phyloP scores from a whole-genome alignment of 92 coral and sea anemone species.

The Ricordea florida region DNA sequence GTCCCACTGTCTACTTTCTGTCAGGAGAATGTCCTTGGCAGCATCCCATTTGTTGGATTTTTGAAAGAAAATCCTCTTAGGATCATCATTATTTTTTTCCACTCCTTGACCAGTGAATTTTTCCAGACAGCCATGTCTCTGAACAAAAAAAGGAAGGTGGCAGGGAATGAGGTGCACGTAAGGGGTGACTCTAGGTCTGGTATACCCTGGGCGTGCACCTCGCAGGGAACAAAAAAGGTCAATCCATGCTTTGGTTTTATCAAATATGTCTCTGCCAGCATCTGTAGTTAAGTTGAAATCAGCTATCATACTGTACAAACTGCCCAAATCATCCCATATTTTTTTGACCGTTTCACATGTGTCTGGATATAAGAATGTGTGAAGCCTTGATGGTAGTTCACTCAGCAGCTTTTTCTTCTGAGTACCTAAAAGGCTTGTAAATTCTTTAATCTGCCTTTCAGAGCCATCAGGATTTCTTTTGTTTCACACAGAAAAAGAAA shows the following conservation, averaged over 20 bases:
- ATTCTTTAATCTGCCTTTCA: too few species aligned
- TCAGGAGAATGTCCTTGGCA: slow-evolving; percentile 55
- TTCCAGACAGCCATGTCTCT: slow-evolving; percentile 58
- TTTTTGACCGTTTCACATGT: too few species aligned
- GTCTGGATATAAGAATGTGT: too few species aligned
- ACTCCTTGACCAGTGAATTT: slow-evolving; percentile 67
- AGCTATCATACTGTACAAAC: not conserved
- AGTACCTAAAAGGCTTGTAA: too few species aligned
- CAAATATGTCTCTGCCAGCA: too few species aligned
- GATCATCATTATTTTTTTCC: slow-evolving; percentile 61
- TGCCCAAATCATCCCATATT: slow-evolving; percentile 46
- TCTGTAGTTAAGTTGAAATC: slow-evolving; percentile 26
- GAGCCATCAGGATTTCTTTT: too few species aligned
- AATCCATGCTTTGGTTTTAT: slow-evolving; percentile 43
- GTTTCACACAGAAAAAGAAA: too few species aligned
- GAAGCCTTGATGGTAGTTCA: too few species aligned
- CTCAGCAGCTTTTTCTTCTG: too few species aligned
- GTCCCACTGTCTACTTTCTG: slow-evolving; percentile 60
- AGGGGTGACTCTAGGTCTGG: too few species aligned
- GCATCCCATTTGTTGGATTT: slow-evolving; percentile 62
- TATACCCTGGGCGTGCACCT: slow-evolving; percentile 20
- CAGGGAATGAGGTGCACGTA: slow-evolving; percentile 45
- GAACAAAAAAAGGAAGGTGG: slow-evolving; percentile 30
- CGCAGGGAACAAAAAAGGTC: slow-evolving; percentile 47
- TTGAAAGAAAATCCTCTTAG: slow-evolving; percentile 27